Base-by-base conservation (phyloP, 2,797 vertebrate species). In the Propithecus deckenii region DNA sequence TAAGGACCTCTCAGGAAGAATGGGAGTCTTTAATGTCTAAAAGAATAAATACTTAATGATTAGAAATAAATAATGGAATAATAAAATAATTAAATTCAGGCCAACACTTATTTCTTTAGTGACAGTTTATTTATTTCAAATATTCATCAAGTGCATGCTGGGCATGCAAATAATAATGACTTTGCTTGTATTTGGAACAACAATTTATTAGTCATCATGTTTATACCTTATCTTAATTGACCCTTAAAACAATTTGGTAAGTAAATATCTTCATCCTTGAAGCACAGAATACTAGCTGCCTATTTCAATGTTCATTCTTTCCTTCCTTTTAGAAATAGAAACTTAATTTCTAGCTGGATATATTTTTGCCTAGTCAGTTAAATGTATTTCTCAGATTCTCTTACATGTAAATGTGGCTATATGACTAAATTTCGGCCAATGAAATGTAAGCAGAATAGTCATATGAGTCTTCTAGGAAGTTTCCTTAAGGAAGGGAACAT, bases 1-100 rank as follows among this genome's bases (percentile, higher is more conserved):
- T 90, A 93, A 97, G 28, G 8, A 87, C 5, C 10, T 41, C 55
- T 90, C 30, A 55, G 75, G 50, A 92, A 63, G 41, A 93, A 93
- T 0, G 78, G 11, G 35, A 76, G 48, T 71, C 38, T 80, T 91
- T 74, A 86, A 81, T 93, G 95, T 94, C 75, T 86, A 74, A 85
- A 84, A 92, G 28, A 97, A 89, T 94, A 65, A 97, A 91, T 94
- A 93, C 11, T 80, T 92, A 93, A 87, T 89, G 22, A 93, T 89
- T 46, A 85, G 72, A 96, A 95, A 59, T 93, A 94, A 96, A 97
- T 61, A 96, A 85, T 83, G 48, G 17, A 78, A 94, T 80, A 97
- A 93, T 74, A 22, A 84, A 91, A 61, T 74, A 96, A 97, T 79
- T 89, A 92, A 95, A 95, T 97, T 91, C 74, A 96, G 48, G n/a